Evolutionary conservation across 2,113 vertebrate genomes (phyloP).

Genomic region (Danionella cerebrum): DNA sequence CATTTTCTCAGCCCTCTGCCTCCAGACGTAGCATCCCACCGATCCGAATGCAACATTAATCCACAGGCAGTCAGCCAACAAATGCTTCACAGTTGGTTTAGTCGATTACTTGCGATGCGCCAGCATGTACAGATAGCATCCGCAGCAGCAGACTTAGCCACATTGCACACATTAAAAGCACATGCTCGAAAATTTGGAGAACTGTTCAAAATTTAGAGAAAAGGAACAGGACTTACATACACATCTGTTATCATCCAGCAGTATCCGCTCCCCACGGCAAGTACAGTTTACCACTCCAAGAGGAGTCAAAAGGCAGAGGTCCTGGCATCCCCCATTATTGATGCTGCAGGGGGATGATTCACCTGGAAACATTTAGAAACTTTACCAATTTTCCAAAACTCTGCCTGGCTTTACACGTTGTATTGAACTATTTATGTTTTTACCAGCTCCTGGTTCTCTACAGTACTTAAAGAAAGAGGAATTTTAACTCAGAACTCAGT

Average conservation of each 20-base stretch:
- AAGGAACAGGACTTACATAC: slow-evolving; percentile 75
- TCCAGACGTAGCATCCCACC: background rate
- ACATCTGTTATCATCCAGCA: slow-evolving; percentile 83
- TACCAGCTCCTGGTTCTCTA: too few species aligned
- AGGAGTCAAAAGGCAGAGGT: slow-evolving; percentile 77
- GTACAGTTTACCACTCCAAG: slow-evolving; percentile 77
- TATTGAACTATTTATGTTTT: too few species aligned
- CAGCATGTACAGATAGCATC: background rate
- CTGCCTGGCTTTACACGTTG: background rate
- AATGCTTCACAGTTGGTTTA: background rate
- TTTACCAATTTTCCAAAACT: too few species aligned
- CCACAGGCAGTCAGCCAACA: background rate
- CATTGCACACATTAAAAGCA: too few species aligned
- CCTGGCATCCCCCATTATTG: slow-evolving; percentile 79
- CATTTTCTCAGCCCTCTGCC: background rate
- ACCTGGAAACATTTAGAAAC: slow-evolving; percentile 56
- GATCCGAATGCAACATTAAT: background rate
- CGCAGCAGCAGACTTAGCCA: background rate
- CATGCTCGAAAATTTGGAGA: too few species aligned
- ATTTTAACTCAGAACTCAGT: too few species aligned
- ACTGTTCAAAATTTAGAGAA: background rate
- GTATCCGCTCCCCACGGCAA: slow-evolving; percentile 72
- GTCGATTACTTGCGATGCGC: background rate
- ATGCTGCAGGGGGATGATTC: slow-evolving; percentile 75
- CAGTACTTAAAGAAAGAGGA: too few species aligned